These are phyloP conservation scores for Cygnus buccinator DNA, from an alignment of 2,113 vertebrate species.

Conservation along the genomic window DNA sequence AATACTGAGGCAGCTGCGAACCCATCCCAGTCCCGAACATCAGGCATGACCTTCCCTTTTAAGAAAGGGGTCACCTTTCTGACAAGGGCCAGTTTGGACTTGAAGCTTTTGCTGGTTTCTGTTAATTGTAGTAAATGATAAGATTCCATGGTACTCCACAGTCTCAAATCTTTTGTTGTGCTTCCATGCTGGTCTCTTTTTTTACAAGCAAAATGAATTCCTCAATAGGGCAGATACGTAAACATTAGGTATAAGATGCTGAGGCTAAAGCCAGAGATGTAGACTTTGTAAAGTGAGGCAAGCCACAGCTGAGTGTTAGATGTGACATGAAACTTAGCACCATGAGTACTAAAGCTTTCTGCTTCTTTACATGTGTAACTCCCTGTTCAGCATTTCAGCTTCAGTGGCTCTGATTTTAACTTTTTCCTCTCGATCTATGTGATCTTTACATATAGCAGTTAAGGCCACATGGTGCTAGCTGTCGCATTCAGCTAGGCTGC, in stretches of 20 bases:
- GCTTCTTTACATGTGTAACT: neutral
- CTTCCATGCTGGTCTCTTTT: neutral
- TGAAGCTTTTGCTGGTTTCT: neutral
- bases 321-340: neutral
- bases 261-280: neutral
- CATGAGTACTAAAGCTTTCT: neutral
- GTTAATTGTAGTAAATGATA: neutral
- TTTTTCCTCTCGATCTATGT: neutral
- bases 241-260: neutral
- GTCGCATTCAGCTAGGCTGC: neutral
- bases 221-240: neutral
- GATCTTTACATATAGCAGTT: neutral
- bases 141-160: accelerated
- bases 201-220: neutral
- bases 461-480: neutral
- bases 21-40: neutral
- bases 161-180: neutral
- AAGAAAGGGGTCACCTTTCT: neutral
- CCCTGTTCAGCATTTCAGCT: neutral
- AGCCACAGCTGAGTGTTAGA: neutral
- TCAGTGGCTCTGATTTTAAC: neutral
- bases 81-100: neutral
- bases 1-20: neutral
- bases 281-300: neutral
- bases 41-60: accelerated